Base-by-base conservation (phyloP, 2,113 vertebrate species). In the Antennarius striatus region DNA sequence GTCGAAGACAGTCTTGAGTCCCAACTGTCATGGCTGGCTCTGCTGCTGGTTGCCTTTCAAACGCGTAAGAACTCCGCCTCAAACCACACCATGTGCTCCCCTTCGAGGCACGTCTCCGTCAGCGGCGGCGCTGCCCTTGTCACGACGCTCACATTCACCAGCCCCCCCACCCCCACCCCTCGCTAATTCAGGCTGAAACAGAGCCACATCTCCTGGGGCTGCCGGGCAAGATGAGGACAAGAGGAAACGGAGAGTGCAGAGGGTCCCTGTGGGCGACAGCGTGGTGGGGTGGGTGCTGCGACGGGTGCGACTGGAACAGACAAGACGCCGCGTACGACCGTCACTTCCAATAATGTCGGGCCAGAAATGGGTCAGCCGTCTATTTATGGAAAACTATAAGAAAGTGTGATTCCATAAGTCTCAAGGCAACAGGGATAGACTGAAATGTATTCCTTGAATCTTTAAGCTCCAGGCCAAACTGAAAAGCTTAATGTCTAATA, bases 401-500 rank as follows among this genome's bases (percentile, higher is more conserved):
- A 70, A 57, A 62, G 39, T 56, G 55, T 71, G 61, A 62, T 68
- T 73, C 57, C 49, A 63, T 30, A 48, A 68, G 53, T 80, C 77
- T 32, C 68, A 51, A 42, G 61, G 63, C 64, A 70, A 15, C 14
- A 5, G 32, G 52, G 42, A 30, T 70, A 22, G 70, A 32, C 28
- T 15, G 12, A 30, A 78, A 83, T 75, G 49, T 61, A 77, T 82
- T 80, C 54, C 52, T 71, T 69, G 73, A 78, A 67, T 83, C 30
- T 75, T 69, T 54, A 56, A 77, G 61, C 73, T 67, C 55, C 47
- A 49, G 64, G 77, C 69, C 55, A 74, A 71, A 62, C 40, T 65
- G 48, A 58, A 71, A 71, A 74, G 64, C 66, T 72, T 71, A 77
- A 79, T 77, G 63, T 85, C 65, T 79, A 73, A 73, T 81, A 69